A percentile compares a stretch with the other conserved stretches of the same genome.
Conservation (phyloP, 92 coral and sea anemone species). For the Parazoanthus atlanticus region DNA sequence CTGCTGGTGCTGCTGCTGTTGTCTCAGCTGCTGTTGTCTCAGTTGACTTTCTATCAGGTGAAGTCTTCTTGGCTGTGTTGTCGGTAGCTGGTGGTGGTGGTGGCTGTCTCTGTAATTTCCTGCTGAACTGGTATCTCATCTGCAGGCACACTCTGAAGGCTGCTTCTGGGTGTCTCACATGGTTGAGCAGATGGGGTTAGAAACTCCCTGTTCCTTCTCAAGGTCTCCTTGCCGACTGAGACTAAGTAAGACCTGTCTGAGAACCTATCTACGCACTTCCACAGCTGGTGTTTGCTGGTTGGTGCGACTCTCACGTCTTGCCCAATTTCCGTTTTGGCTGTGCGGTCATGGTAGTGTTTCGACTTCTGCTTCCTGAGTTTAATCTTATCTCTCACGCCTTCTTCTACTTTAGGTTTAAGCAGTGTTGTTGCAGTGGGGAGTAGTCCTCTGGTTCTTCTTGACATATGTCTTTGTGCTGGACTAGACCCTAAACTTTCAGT, state of each 20-base stretch:
- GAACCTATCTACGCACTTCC: too few relatives aligned
- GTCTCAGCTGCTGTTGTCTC: background rate
- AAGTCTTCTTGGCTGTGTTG: slow-evolving; percentile 8
- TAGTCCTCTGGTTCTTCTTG: slow-evolving; percentile 33
- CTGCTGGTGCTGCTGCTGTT: slow-evolving; percentile 19
- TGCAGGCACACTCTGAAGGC: background rate
- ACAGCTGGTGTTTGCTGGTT: too few relatives aligned
- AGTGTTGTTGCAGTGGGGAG: slow-evolving; percentile 26
- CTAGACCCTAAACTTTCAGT: slow-evolving; percentile 25
- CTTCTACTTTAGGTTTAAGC: slow-evolving; percentile 22
- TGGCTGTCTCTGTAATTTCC: background rate
- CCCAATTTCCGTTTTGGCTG: too few relatives aligned
- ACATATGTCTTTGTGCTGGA: slow-evolving; percentile 34
- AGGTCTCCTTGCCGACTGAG: too few relatives aligned
- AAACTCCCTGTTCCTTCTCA: background rate
- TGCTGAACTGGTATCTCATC: slow-evolving; percentile 6
- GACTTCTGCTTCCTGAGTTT: slow-evolving; percentile 16
- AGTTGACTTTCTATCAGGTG: slow-evolving; percentile 20
- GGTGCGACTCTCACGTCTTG: too few relatives aligned
- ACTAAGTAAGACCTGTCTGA: too few relatives aligned
- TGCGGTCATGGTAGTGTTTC: too few relatives aligned
- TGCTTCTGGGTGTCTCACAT: background rate
- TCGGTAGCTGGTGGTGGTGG: slow-evolving; percentile 15
- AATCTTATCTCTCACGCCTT: slow-evolving; percentile 24
- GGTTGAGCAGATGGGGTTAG: slow-evolving; percentile 36